Conservation (phyloP, 2,888 invertebrate genomes). For the Blastobasis lacticolella region DNA sequence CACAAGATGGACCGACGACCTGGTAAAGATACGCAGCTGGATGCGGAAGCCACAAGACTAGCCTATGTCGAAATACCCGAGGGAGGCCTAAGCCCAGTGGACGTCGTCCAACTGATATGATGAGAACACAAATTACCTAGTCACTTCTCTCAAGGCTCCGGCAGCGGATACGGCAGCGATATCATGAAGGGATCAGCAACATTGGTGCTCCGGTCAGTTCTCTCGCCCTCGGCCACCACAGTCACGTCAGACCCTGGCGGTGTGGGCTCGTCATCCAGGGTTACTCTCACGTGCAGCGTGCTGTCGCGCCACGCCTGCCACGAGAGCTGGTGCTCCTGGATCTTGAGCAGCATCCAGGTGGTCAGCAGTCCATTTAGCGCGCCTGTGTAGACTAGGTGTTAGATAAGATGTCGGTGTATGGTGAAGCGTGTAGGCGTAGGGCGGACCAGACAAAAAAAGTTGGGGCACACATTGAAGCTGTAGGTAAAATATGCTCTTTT, state of each 20-base stretch:
- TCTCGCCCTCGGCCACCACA: conserved; percentile 21
- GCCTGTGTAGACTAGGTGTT: conserved; percentile 25
- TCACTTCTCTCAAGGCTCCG: conserved; percentile 21
- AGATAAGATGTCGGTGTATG: no score
- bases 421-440: no score
- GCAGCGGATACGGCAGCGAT: conserved; percentile 32
- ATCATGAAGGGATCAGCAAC: conserved; percentile 57
- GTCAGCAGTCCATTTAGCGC: conserved; percentile 63
- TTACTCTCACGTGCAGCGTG: conserved; percentile 60
- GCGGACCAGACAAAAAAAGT: no score
- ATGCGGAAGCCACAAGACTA: no score
- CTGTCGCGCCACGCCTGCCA: conserved; percentile 66
- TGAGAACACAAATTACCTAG: no score
- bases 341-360: conserved; percentile 67
- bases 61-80: no score
- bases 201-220: conserved; percentile 39
- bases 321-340: conserved; percentile 65
- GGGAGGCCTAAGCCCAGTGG: no score
- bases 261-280: conserved; percentile 31
- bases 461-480: no score
- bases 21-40: no score
- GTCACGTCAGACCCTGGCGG: conserved; percentile 28
- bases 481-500: no score
- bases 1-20: no score
- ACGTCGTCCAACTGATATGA: no score